These are phyloP conservation scores for Nesometra sesokonis DNA, from an alignment of 35 echinoderm and acorn worm species.

Conservation along the genomic window DNA sequence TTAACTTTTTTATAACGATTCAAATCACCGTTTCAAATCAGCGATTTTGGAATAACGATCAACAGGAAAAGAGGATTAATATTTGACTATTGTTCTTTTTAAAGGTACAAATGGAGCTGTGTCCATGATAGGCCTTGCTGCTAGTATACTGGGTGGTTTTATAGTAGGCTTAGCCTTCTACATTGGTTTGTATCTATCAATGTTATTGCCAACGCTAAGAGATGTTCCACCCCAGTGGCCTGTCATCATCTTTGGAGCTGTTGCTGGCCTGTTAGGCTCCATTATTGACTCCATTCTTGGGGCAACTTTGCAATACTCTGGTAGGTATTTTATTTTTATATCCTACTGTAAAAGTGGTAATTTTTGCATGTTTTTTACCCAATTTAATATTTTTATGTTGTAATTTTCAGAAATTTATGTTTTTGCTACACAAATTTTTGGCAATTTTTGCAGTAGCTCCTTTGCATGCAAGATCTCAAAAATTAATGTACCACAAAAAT, in stretches of 20 bases:
- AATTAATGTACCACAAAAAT: too few species aligned
- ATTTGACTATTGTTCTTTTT: neutral
- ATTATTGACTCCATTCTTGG: slow-evolving; percentile 83
- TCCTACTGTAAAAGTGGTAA: too few species aligned
- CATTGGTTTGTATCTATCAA: slow-evolving; percentile 31
- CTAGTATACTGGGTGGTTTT: slow-evolving; percentile 61
- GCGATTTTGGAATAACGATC: too few species aligned
- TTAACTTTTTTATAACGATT: too few species aligned
- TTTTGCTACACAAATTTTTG: too few species aligned
- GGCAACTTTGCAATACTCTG: slow-evolving; percentile 82
- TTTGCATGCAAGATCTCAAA: too few species aligned
- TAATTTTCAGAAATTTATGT: too few species aligned
- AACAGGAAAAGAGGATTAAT: too few species aligned
- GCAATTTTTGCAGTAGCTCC: too few species aligned
- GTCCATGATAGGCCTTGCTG: slow-evolving; percentile 46
- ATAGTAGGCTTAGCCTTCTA: slow-evolving; percentile 71
- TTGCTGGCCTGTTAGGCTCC: slow-evolving; percentile 73
- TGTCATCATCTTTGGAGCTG: slow-evolving; percentile 48
- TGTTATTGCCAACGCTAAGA: neutral
- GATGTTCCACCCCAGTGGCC: slow-evolving; percentile 63
- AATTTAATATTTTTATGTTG: too few species aligned
- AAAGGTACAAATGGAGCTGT: slow-evolving; percentile 87
- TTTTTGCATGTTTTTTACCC: too few species aligned
- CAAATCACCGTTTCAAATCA: too few species aligned
- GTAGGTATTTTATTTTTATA: slow-evolving; percentile 16